Percentiles rank a stretch among this genome's conserved stretches.
Evolutionary conservation across 1,140 invertebrate species (phyloP).

Genomic region (Araneus ventricosus): DNA sequence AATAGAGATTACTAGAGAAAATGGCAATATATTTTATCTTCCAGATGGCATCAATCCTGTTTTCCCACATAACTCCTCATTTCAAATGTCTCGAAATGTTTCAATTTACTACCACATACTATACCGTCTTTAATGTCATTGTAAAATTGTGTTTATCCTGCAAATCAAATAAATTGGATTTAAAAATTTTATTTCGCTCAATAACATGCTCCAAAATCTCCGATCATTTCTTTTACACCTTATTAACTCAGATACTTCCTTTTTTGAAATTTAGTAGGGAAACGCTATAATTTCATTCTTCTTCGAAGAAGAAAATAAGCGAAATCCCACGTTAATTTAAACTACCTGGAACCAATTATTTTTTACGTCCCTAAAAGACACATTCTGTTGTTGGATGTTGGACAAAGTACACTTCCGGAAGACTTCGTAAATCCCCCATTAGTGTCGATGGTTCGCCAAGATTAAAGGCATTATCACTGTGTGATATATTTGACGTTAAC

Average conservation of each 20-base stretch:
- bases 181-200: too few relatives aligned
- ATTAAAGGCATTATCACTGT: slow-evolving; percentile 60
- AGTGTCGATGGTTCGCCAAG: slow-evolving; percentile 48
- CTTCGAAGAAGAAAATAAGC: background rate
- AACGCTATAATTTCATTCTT: background rate
- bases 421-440: slow-evolving; percentile 61
- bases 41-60: too few relatives aligned
- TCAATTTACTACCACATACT: too few relatives aligned
- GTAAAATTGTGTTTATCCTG: too few relatives aligned
- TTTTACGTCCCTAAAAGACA: slow-evolving; percentile 32
- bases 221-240: background rate
- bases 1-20: too few relatives aligned
- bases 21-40: too few relatives aligned
- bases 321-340: background rate
- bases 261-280: background rate
- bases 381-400: slow-evolving; percentile 35
- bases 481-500: slow-evolving; percentile 61
- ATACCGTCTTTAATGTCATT: too few relatives aligned
- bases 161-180: too few relatives aligned
- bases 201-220: background rate
- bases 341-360: slow-evolving; percentile 50
- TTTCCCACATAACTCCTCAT: too few relatives aligned
- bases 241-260: background rate
- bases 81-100: too few relatives aligned
- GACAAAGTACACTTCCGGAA: slow-evolving; percentile 46